Base-by-base conservation (phyloP, 2,888 invertebrate genomes). In the Apomyelois bistriatella region DNA sequence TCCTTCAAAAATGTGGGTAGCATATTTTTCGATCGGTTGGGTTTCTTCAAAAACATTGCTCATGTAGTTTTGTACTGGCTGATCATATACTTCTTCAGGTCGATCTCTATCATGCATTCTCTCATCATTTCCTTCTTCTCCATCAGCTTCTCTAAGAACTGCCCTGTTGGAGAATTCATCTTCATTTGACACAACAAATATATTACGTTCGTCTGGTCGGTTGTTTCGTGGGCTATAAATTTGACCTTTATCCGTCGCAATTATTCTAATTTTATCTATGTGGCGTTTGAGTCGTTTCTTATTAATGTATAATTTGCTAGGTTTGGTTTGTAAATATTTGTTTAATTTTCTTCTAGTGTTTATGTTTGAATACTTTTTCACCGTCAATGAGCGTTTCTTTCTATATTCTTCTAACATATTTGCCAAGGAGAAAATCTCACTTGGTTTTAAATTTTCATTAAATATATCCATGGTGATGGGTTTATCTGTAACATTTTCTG, bases 261-360 rank as follows among this genome's bases (percentile, higher is more conserved):
- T 72, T 0, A 85, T 79, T 62, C 79, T 72, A 54, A 87, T 81
- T 62, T 83, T 85, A 46, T 76, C 71, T 0, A 84, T 61, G 51
- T 87, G 76, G 1, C 88, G 67, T 59, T 88, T 89, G 57, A 58
- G 72, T 36, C 86, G 75, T 30, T 79, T 84, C 8, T 70, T 82
- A n/a, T 75, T 79, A 0, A 72, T 58, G 49, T 74, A 76, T 51
- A 77, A 69, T 41, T 77, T 82, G 5, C 59, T 65, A 0, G 70
- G 52, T 15, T 79, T 77, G 1, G 79, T 79, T 32, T 85, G 84
- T 0, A 86, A 53, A 56, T 64, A 82, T 59, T 66, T 74, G 42
- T 68, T 82, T 0, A 82, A 9, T 58, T 76, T 80, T 1, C 76
- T 67, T 56, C 79, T 81, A 1, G 62, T 72, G 52, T 74, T 81